These are phyloP conservation scores for Holocentrus rufus DNA, from an alignment of 2,797 vertebrate species.

Conservation along the genomic window DNA sequence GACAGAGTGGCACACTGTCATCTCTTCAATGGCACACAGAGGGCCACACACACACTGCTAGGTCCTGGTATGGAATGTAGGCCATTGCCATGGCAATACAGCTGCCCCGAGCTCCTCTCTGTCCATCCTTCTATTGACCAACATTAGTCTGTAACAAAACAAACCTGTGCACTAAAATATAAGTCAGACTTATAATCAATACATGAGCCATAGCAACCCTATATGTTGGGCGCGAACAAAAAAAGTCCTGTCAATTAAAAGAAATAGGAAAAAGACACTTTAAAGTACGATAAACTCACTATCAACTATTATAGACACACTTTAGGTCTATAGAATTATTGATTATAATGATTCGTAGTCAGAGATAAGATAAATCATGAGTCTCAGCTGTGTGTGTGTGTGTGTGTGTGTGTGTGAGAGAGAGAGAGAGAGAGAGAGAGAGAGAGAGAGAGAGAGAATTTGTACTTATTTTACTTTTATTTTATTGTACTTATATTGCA, in stretches of 20 bases:
- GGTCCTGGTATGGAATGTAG: constrained; percentile 77
- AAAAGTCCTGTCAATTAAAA: neutral
- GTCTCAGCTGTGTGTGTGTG: no score
- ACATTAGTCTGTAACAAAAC: constrained; percentile 30
- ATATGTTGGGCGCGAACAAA: neutral
- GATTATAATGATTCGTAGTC: neutral
- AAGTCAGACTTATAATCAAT: neutral
- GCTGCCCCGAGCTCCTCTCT: constrained; percentile 65
- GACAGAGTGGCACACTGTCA: constrained; percentile 32
- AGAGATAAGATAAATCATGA: no score
- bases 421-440: no score
- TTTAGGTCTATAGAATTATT: neutral
- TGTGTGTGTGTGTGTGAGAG: no score
- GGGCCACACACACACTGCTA: constrained; percentile 57
- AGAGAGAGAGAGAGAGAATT: no score
- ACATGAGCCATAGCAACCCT: neutral
- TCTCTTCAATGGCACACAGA: constrained; percentile 42
- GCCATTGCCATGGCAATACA: constrained; percentile 79
- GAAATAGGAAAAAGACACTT: neutral
- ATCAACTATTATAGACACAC: no score
- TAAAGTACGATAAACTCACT: neutral
- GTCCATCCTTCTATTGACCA: constrained; percentile 64
- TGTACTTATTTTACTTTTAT: no score
- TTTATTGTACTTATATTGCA: no score
- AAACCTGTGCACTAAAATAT: neutral